phyloP scores from a whole-genome alignment of 2,113 vertebrate species.

The Triplophysa dalaica region DNA sequence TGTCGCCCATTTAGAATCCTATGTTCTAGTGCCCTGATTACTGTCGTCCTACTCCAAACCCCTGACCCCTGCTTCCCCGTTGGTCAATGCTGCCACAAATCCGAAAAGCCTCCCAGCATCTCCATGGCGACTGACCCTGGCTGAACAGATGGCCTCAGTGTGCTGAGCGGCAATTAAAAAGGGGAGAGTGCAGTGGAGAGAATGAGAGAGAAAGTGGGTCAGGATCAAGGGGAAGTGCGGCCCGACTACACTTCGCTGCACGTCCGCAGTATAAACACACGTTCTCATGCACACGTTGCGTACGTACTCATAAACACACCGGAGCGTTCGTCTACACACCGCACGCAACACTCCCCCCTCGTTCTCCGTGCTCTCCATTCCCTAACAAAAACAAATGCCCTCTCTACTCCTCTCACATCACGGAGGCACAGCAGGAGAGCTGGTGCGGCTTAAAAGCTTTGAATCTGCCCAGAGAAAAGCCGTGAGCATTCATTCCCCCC shows the following conservation, averaged over 20 bases:
- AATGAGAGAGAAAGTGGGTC: constrained; percentile 57
- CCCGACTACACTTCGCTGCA: constrained; percentile 27
- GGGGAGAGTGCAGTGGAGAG: constrained; percentile 55
- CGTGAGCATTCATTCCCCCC: not conserved
- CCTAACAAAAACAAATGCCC: constrained; percentile 63
- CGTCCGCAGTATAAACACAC: constrained; percentile 44
- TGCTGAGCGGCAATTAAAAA: constrained; percentile 77
- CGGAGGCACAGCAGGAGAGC: not conserved
- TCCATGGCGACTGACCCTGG: constrained; percentile 75
- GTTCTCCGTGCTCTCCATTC: constrained; percentile 32
- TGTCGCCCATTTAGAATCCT: constrained; percentile 31
- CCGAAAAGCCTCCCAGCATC: constrained; percentile 79
- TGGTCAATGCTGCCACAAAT: constrained; percentile 70
- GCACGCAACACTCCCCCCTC: constrained; percentile 53
- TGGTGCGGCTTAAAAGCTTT: not conserved
- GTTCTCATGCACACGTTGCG: constrained; percentile 26
- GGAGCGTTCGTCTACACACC: not conserved
- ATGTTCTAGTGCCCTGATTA: constrained; percentile 52
- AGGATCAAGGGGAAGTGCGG: constrained; percentile 52
- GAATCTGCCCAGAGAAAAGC: not conserved
- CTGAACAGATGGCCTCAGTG: constrained; percentile 79
- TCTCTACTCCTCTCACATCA: constrained; percentile 44
- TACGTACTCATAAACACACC: constrained; percentile 8
- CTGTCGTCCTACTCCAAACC: constrained; percentile 54
- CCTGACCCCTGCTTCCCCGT: constrained; percentile 71